These are phyloP conservation scores for Paralvinella palmiformis DNA, from an alignment of 1,140 invertebrate species.

Conservation along the genomic window DNA sequence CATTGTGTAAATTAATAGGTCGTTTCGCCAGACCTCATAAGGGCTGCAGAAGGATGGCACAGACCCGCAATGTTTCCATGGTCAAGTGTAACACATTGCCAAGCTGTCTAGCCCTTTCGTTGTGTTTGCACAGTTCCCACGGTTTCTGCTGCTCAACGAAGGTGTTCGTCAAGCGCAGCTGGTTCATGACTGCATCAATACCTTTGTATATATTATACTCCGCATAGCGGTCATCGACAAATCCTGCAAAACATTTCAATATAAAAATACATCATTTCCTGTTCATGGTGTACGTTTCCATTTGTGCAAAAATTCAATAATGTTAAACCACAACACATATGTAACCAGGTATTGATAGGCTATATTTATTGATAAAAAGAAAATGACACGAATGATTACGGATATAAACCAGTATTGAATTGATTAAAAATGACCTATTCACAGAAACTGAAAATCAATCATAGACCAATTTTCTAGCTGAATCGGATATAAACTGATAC, in stretches of 20 bases:
- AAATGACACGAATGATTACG: too few relatives aligned
- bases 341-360: not conserved
- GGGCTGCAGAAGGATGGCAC: conserved; percentile 72
- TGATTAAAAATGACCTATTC: too few relatives aligned
- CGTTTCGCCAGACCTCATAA: too few relatives aligned
- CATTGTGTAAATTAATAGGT: too few relatives aligned
- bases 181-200: conserved; percentile 68
- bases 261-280: too few relatives aligned
- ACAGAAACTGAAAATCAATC: too few relatives aligned
- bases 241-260: conserved; percentile 1
- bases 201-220: conserved; percentile 77
- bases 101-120: conserved; percentile 51
- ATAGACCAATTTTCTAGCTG: too few relatives aligned
- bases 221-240: conserved; percentile 12
- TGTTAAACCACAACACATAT: not conserved
- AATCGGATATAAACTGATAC: too few relatives aligned
- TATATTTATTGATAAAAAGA: too few relatives aligned
- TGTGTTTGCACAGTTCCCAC: conserved; percentile 70
- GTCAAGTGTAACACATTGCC: conserved; percentile 67
- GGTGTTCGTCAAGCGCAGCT: conserved; percentile 70
- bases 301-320: not conserved
- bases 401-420: too few relatives aligned
- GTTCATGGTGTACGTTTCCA: not conserved
- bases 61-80: conserved; percentile 68
- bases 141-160: conserved; percentile 80